Percentiles rank a stretch among this genome's conserved stretches.
Evolutionary conservation across 2,113 vertebrate species (phyloP).

Genomic region (Promerops cafer): DNA sequence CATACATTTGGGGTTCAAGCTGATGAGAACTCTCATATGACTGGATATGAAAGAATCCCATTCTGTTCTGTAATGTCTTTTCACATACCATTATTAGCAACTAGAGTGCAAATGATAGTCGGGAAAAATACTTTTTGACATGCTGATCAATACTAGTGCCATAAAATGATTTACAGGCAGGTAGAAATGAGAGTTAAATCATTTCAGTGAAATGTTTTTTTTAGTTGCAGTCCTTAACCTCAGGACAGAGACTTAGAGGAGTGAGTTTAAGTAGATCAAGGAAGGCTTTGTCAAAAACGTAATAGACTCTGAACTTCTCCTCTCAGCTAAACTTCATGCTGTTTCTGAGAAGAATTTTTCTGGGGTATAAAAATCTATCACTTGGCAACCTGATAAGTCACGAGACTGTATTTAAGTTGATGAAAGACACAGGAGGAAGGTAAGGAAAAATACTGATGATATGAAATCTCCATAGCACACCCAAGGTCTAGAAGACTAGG

Average conservation of each 20-base stretch:
- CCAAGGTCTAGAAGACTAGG: background rate
- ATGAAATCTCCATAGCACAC: background rate
- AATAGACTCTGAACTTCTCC: background rate
- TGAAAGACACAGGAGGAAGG: background rate
- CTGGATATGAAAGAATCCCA: background rate
- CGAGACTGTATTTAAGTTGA: background rate
- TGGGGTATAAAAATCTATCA: background rate
- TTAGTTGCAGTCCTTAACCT: background rate
- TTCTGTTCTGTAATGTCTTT: background rate
- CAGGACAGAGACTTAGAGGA: background rate
- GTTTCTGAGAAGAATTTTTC: background rate
- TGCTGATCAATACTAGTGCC: background rate
- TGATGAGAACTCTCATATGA: background rate
- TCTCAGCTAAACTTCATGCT: background rate
- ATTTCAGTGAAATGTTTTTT: background rate
- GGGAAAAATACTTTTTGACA: background rate
- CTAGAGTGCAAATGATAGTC: background rate
- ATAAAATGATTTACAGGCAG: background rate
- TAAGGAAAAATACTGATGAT: background rate
- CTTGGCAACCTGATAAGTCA: background rate
- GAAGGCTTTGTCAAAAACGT: background rate
- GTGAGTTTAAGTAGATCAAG: background rate
- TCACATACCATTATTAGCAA: background rate
- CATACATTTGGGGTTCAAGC: background rate
- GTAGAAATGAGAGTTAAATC: background rate